phyloP scores from a whole-genome alignment of 2,888 invertebrate species.

The Colletes collaris region DNA sequence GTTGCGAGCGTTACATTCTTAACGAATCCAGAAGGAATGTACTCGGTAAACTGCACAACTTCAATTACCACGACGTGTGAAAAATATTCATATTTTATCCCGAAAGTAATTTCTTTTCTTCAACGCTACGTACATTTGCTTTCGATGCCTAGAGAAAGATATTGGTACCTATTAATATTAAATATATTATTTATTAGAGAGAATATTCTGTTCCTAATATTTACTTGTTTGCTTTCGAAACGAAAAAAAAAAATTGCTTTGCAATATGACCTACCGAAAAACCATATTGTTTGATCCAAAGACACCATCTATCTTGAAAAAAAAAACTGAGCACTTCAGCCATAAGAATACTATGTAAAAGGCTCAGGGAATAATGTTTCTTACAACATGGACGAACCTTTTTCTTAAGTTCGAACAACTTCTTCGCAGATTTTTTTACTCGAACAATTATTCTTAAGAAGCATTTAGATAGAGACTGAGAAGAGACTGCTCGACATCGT shows the following conservation, averaged over 20 bases:
- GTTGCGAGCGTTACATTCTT: slow-evolving; percentile 15
- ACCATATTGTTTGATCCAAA: not conserved
- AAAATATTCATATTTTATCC: not conserved
- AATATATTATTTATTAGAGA: not conserved
- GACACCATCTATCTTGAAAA: no score
- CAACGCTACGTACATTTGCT: not conserved
- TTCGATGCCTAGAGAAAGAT: not conserved
- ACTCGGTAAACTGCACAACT: slow-evolving; percentile 13
- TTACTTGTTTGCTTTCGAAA: no score
- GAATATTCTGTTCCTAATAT: not conserved
- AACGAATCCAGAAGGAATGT: not conserved
- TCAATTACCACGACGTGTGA: not conserved
- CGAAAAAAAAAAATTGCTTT: no score
- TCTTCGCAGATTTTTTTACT: slow-evolving; percentile 9
- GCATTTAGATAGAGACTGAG: slow-evolving; percentile 50
- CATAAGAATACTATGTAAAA: not conserved
- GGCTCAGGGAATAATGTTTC: not conserved
- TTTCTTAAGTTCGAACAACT: not conserved
- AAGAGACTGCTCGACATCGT: slow-evolving; percentile 50
- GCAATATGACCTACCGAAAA: not conserved
- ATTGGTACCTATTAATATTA: not conserved
- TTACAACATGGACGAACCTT: not conserved
- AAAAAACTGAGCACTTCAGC: not conserved
- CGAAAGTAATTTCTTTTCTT: not conserved
- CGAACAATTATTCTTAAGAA: slow-evolving; percentile 15